A percentile compares a stretch with the other conserved stretches of the same genome.
phyloP scores from a whole-genome alignment of 2,113 vertebrate species.

The Prolemur simus region DNA sequence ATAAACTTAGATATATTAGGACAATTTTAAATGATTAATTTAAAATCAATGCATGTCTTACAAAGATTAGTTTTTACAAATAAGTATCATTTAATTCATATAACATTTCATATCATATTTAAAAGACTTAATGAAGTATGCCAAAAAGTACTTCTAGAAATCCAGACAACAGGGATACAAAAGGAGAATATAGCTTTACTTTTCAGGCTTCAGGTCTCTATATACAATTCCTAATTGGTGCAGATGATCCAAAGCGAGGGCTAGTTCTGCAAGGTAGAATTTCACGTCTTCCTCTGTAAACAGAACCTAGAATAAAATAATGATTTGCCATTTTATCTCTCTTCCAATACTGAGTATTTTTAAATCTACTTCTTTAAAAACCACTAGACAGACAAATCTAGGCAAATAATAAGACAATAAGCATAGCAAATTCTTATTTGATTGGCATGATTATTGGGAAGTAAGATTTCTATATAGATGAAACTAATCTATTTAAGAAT shows the following conservation, averaged over 20 bases:
- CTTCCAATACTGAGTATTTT: slow-evolving; percentile 79
- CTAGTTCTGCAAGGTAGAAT: slow-evolving; percentile 99
- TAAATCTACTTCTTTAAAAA: slow-evolving; percentile 57
- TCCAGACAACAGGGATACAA: slow-evolving; percentile 69
- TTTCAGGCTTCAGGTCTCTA: slow-evolving; percentile 99
- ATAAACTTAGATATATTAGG: not conserved
- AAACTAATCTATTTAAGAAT: slow-evolving; percentile 33
- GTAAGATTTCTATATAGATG: not conserved
- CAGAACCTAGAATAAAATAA: slow-evolving; percentile 99
- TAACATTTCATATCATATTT: not conserved
- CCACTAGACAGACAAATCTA: not conserved
- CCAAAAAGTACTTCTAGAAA: slow-evolving; percentile 70
- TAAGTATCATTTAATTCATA: slow-evolving; percentile 3
- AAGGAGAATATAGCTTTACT: slow-evolving; percentile 90
- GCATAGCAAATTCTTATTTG: not conserved
- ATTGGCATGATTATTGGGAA: not conserved
- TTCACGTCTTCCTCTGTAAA: slow-evolving; percentile 99
- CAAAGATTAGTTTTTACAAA: slow-evolving; percentile 29
- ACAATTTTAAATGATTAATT: slow-evolving; percentile 24
- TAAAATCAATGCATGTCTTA: not conserved
- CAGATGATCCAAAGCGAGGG: slow-evolving; percentile 98
- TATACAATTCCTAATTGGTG: slow-evolving; percentile 99
- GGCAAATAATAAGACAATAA: slow-evolving; percentile 35
- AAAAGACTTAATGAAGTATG: not conserved
- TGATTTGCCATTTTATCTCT: slow-evolving; percentile 94